Evolutionary conservation across 1,140 invertebrate genomes (phyloP), one percentile per base, ranked within the genome.

Genomic region (Nasonia longicornis): DNA sequence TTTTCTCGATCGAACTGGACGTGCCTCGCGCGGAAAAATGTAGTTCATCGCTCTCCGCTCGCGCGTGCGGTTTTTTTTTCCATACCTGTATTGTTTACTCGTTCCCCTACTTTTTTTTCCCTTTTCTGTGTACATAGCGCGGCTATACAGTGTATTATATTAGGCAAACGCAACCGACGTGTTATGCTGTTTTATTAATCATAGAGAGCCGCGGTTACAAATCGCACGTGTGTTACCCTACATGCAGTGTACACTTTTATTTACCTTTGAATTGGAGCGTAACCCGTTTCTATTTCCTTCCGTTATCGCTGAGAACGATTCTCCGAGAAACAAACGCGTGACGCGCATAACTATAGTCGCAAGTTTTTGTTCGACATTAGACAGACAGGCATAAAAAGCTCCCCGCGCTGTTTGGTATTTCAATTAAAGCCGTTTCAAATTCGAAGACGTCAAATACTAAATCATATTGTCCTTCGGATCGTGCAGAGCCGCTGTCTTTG

Each of bases 381-480:
- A 38, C 35, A 38, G 35, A 38, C 1, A 11, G 38, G 0, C 38
- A 42, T 42, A 42, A 42, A 42, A 42, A 42, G 38, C 6, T 7
- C 38, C 38, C 38, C 6, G 10, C 38, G 10, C 38, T 42, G 52
- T 58, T 58, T n/a, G 7, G 52, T 58, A 58, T 58, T 58, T 58
- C 52, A 58, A 58, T 58, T 58, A 58, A 1, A 26, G 52, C 14
- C 52, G 16, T 7, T 73, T 35, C 6, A n/a, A 70, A 70, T 70
- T 70, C n/a, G 31, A 73, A 48, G 38, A 22, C n/a, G 38, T 26
- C 71, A 73, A 73, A 73, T 48, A 35, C 22, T 45, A 73, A 73
- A 45, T 73, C 8, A 10, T 63, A 63, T 58, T 75, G 73, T 16
- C 73, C 45, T 63, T 75, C 35, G 73, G 20, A 63, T 26, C 26